phyloP scores from a whole-genome alignment of 2,797 vertebrate species.

The Channa striata region DNA sequence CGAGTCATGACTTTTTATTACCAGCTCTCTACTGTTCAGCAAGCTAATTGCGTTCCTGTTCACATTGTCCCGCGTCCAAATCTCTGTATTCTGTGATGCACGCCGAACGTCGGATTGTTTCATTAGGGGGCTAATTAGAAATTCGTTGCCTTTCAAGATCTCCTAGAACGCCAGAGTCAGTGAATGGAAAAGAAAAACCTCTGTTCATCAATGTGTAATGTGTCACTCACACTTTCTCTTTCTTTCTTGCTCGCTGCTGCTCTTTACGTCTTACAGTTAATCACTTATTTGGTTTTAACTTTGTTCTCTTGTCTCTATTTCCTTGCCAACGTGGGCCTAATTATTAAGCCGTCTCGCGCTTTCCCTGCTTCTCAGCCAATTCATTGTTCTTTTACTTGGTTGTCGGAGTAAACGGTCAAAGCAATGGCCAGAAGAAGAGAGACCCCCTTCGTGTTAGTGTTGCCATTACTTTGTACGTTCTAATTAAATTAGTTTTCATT shows the following conservation, averaged over 20 bases:
- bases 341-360: conserved; percentile 58
- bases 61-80: conserved; percentile 52
- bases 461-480: conserved; percentile 7
- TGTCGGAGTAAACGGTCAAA: conserved; percentile 13
- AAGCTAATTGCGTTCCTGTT: conserved; percentile 59
- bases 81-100: conserved; percentile 44
- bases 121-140: conserved; percentile 69
- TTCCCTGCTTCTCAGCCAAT: conserved; percentile 50
- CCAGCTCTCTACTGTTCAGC: conserved; percentile 23
- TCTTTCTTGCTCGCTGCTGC: conserved; percentile 5
- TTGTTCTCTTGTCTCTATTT: conserved; percentile 42
- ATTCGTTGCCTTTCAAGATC: conserved; percentile 49
- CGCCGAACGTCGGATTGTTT: conserved; percentile 54
- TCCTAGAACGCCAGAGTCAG: conserved; percentile 32
- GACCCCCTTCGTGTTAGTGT: conserved; percentile 6
- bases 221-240: conserved; percentile 49
- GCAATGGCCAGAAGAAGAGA: conserved; percentile 43
- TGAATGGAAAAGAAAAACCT: conserved; percentile 35
- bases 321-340: conserved; percentile 44
- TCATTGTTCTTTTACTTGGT: conserved; percentile 38
- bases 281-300: conserved; percentile 57
- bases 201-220: conserved; percentile 42
- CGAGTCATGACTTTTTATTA: conserved; percentile 3
- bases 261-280: conserved; percentile 49
- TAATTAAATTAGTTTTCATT: conserved; percentile 15